phyloP scores from a whole-genome alignment of 2,888 invertebrate species.

The Epinotia demarniana region DNA sequence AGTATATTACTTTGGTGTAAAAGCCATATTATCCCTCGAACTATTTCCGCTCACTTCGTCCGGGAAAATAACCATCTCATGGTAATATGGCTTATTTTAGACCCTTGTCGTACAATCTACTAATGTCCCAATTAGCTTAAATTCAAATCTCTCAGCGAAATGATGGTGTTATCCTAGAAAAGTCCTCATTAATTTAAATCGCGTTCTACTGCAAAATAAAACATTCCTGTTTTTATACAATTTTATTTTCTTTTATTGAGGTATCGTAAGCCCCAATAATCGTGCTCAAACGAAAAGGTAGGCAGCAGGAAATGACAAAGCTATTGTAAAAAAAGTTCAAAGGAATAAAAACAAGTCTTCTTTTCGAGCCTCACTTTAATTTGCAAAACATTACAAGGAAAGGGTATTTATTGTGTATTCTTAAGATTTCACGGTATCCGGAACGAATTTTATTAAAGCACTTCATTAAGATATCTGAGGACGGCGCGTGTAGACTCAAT shows the following conservation, averaged over 20 bases:
- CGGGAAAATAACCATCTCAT: too few relatives aligned
- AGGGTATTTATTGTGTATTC: constrained; percentile 43
- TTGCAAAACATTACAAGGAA: constrained; percentile 38
- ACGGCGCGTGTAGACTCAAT: constrained; percentile 70
- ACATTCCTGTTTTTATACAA: constrained; percentile 31
- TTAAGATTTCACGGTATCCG: constrained; percentile 31
- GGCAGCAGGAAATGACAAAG: constrained; percentile 38
- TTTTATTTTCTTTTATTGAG: constrained; percentile 34
- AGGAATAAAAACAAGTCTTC: constrained; percentile 23
- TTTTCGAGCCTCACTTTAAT: constrained; percentile 31
- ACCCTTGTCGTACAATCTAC: too few relatives aligned
- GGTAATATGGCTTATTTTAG: too few relatives aligned
- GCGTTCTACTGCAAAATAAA: constrained; percentile 26
- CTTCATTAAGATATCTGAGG: constrained; percentile 66
- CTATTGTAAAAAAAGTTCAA: constrained; percentile 41
- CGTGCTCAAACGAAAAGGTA: constrained; percentile 37
- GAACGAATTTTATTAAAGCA: constrained; percentile 40
- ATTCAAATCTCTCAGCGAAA: background rate
- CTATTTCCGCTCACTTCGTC: too few relatives aligned
- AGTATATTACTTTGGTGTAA: too few relatives aligned
- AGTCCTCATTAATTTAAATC: constrained; percentile 29
- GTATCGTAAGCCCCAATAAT: constrained; percentile 35
- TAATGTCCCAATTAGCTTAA: background rate
- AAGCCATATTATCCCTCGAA: too few relatives aligned
- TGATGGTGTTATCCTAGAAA: background rate